A percentile compares a stretch with the other conserved stretches of the same genome.
Conservation (phyloP, 2,113 vertebrate species). For the Egretta garzetta region DNA sequence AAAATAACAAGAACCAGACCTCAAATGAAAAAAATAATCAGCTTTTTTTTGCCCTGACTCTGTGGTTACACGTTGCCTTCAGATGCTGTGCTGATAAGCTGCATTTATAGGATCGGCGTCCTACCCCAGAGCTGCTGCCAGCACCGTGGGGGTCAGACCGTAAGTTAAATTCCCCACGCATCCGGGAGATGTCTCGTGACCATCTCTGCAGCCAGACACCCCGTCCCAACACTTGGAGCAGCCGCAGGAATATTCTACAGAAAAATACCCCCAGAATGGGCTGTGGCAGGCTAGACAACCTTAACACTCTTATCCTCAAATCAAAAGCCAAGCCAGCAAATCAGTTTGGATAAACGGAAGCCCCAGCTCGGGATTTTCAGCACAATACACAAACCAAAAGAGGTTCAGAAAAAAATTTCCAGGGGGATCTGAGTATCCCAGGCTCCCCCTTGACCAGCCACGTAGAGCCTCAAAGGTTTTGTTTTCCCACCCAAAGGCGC, state of each 20-base stretch:
- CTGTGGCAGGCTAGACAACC: background rate
- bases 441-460: background rate
- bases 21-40: background rate
- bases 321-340: background rate
- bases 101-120: background rate
- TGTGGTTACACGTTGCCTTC: rapidly evolving
- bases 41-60: too few relatives aligned
- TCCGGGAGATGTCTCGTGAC: rapidly evolving
- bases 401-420: background rate
- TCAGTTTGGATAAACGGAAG: background rate
- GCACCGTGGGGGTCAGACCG: background rate
- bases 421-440: background rate
- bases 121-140: rapidly evolving
- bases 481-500: background rate
- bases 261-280: rapidly evolving
- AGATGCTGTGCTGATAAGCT: background rate
- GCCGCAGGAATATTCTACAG: background rate
- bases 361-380: background rate
- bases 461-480: rapidly evolving
- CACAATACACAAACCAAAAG: background rate
- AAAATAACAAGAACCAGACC: background rate
- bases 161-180: rapidly evolving
- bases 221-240: rapidly evolving
- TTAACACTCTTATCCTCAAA: background rate
- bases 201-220: background rate